Percentiles rank a stretch among this genome's conserved stretches.
Conservation (phyloP, 2,797 vertebrate genomes). For the Prunella strophiata region DNA sequence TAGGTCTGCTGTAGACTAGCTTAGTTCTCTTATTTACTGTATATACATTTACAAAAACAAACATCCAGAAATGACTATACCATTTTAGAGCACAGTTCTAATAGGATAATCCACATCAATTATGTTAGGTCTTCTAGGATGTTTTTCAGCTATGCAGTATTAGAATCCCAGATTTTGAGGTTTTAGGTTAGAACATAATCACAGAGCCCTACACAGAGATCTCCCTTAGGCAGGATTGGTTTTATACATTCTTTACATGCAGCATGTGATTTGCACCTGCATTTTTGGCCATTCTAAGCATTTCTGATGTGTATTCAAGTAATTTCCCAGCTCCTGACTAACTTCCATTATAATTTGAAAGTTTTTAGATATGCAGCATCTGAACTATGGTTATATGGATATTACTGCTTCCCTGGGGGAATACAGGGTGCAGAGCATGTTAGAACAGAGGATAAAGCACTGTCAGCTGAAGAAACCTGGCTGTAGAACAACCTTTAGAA, state of each 20-base stretch:
- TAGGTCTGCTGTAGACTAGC: not conserved
- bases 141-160: not conserved
- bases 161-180: not conserved
- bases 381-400: not conserved
- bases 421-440: not conserved
- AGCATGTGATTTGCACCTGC: not conserved
- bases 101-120: not conserved
- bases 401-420: not conserved
- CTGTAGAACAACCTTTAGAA: not conserved
- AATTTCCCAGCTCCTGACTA: not conserved
- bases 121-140: not conserved
- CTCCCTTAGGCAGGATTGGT: not conserved
- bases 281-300: not conserved
- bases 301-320: not conserved
- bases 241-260: not conserved
- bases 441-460: not conserved
- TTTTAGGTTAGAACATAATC: not conserved
- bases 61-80: not conserved
- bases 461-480: not conserved
- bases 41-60: not conserved
- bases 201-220: not conserved
- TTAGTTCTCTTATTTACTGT: not conserved
- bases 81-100: not conserved
- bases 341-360: not conserved
- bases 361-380: not conserved